Percentiles rank a stretch among this genome's conserved stretches.
phyloP scores from a whole-genome alignment of 2,113 vertebrate genomes.

The Archilochus colubris region DNA sequence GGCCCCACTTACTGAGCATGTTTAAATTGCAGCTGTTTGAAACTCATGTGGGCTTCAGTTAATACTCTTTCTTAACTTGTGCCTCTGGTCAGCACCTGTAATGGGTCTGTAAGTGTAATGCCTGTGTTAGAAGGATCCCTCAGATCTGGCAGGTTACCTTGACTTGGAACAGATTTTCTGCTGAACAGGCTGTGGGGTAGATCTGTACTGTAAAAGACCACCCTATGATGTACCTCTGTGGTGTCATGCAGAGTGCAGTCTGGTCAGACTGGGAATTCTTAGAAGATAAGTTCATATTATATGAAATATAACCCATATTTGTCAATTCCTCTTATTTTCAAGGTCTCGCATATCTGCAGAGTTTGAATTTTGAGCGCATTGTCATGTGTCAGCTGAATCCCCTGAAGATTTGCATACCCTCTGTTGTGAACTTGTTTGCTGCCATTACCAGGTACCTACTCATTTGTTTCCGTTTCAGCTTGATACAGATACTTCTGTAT shows the following conservation, averaged over 20 bases:
- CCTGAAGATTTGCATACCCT: constrained; percentile 92
- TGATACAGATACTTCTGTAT: neutral
- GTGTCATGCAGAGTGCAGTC: neutral
- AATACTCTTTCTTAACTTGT: neutral
- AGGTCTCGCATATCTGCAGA: constrained; percentile 92
- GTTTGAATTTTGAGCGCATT: constrained; percentile 93
- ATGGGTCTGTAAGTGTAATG: neutral
- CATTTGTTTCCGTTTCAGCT: neutral
- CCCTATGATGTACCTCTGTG: neutral
- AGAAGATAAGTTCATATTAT: neutral
- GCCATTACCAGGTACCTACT: constrained; percentile 88
- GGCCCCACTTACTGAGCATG: neutral
- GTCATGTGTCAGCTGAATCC: constrained; percentile 97
- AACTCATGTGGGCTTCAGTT: neutral
- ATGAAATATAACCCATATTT: neutral
- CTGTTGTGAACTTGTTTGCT: constrained; percentile 92
- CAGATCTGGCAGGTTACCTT: neutral
- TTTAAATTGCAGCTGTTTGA: neutral
- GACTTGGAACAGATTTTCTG: neutral
- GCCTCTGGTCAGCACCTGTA: neutral
- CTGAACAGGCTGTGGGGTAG: neutral
- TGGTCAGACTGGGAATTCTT: neutral
- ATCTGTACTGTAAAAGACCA: neutral
- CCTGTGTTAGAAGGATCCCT: neutral
- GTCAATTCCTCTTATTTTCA: constrained; percentile 3